phyloP scores from a whole-genome alignment of 2,113 vertebrate species.

The Haemorhous mexicanus region DNA sequence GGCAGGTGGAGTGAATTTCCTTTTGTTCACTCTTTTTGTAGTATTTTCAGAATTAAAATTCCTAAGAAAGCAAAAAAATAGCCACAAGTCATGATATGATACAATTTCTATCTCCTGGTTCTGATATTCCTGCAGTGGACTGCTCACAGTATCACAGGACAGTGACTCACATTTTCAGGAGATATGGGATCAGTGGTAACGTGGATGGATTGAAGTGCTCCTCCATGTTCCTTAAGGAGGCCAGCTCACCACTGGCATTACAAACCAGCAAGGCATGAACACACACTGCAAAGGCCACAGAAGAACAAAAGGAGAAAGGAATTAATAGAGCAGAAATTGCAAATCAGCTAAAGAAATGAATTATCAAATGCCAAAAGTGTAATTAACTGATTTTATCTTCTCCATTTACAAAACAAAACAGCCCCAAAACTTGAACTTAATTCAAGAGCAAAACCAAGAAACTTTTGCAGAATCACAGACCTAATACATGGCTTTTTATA shows the following conservation, averaged over 20 bases:
- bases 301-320: not conserved
- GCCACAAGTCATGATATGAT: accelerated
- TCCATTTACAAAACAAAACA: not conserved
- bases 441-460: not conserved
- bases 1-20: constrained; percentile 71
- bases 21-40: not conserved
- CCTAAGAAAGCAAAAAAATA: not conserved
- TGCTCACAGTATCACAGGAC: not conserved
- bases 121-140: not conserved
- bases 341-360: not conserved
- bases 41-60: not conserved
- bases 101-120: not conserved
- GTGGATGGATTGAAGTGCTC: constrained; percentile 70
- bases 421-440: not conserved
- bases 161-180: constrained; percentile 72
- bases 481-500: not conserved
- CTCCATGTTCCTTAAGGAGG: constrained; percentile 73
- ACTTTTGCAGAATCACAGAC: not conserved
- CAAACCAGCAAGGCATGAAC: constrained; percentile 78
- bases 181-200: constrained; percentile 67
- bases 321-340: not conserved
- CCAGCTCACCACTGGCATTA: constrained; percentile 77
- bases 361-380: not conserved
- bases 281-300: constrained; percentile 40
- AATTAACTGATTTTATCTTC: not conserved